Base-by-base conservation (phyloP, 1,140 invertebrate species). In the Lepidurus couesii region DNA sequence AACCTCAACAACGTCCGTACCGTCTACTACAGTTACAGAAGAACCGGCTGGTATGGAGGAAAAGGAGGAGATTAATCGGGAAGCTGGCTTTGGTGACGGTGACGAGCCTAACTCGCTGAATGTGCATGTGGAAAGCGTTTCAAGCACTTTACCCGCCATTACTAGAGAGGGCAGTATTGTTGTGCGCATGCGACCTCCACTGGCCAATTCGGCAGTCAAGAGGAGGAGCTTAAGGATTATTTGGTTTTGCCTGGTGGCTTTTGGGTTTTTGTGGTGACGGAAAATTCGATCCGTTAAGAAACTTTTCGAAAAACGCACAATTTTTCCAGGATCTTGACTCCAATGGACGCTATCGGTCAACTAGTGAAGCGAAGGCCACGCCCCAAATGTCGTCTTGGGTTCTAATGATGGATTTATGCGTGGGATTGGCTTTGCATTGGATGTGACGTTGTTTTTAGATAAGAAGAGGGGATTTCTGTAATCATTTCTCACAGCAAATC, bases 321-420 rank as follows among this genome's bases (percentile, higher is more conserved):
- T 65, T 65, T 65, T 47, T 65, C 7, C 53, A 65, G 53, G 21
- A 65, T 21, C 16, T 13, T 21, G 53, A 65, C 16, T n/a, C 53
- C 21, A 21, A 65, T 1, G 34, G 53, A 65, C 53, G 21, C 16
- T 13, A 13, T 65, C 53, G 13, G 9, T 21, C 53, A 65, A 10
- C 53, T 21, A 65, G 21, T 65, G 53, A 65, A 65, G 53, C 53
- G 53, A 34, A 34, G 34, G 53, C 7, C 6, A 65, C 8, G 16
- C 16, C 53, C 53, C 6, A 13, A 65, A 21, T 8, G 53, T 21
- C 53, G 16, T 65, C 53, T n/a, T 65, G 53, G 53, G 16, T 65
- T 21, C 53, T 65, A 21, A 65, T 65, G 53, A 65, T 65, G n/a
- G 53, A 65, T 4, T 65, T 65, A 65, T 65, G 53, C n/a, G 53